These are phyloP conservation scores for Leucozona laternaria DNA, from an alignment of 2,888 invertebrate species.

Conservation along the genomic window DNA sequence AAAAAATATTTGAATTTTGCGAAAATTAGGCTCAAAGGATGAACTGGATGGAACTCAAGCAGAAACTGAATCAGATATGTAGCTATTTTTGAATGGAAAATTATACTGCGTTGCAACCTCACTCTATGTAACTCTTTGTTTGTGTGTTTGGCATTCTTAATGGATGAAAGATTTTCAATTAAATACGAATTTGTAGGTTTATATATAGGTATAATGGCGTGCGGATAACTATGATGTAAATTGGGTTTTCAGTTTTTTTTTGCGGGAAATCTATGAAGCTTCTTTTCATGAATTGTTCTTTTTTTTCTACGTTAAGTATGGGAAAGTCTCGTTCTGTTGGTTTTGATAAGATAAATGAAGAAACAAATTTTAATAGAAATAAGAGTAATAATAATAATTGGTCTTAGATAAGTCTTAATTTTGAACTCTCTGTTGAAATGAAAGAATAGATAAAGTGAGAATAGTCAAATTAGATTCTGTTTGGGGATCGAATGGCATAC, in stretches of 20 bases:
- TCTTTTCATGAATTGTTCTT: background rate
- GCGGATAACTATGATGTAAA: slow-evolving; percentile 21
- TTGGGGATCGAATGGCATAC: no score
- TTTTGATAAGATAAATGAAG: no score
- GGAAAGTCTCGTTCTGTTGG: no score
- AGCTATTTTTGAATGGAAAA: slow-evolving; percentile 26
- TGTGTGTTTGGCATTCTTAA: background rate
- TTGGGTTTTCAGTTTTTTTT: background rate
- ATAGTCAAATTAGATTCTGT: no score
- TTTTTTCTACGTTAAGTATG: background rate
- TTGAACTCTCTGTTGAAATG: no score
- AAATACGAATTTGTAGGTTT: slow-evolving; percentile 56
- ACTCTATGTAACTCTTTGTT: background rate
- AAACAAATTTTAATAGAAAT: no score
- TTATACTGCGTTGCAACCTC: background rate
- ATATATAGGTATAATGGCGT: slow-evolving; percentile 15
- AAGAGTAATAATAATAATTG: no score
- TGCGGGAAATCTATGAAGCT: background rate
- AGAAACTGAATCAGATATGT: slow-evolving; percentile 61
- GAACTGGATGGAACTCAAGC: slow-evolving; percentile 43
- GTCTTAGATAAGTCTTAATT: no score
- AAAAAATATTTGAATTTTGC: slow-evolving; percentile 57
- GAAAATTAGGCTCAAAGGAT: slow-evolving; percentile 67
- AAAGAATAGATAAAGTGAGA: no score
- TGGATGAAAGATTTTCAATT: slow-evolving; percentile 64